Evolutionary conservation across 2,797 vertebrate genomes (phyloP).

Genomic region (Neosilurus hyrtlii): DNA sequence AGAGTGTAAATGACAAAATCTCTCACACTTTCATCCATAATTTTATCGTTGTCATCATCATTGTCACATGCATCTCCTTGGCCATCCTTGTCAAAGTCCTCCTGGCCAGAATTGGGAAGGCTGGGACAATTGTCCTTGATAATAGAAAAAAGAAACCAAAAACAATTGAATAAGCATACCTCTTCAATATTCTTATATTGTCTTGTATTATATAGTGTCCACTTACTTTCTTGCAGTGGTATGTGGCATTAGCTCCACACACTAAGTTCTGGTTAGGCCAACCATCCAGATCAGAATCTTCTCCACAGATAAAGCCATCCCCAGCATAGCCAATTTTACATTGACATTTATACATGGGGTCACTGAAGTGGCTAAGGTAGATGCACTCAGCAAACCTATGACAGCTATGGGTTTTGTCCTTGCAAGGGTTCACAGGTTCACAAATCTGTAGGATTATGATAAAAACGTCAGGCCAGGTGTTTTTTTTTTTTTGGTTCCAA

Average conservation of each 20-base stretch:
- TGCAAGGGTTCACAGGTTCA: constrained; percentile 94
- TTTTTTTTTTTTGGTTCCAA: neutral
- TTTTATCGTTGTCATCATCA: constrained; percentile 94
- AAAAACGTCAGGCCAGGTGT: constrained; percentile 5
- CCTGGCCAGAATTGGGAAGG: constrained; percentile 96
- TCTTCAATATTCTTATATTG: neutral
- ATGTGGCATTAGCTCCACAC: constrained; percentile 88
- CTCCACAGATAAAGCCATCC: constrained; percentile 91
- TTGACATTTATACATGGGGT: constrained; percentile 97
- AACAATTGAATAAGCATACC: neutral
- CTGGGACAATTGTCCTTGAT: constrained; percentile 92
- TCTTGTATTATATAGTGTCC: neutral
- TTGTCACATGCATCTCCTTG: constrained; percentile 96
- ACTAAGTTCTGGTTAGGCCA: constrained; percentile 96
- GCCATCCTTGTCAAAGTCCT: constrained; percentile 96
- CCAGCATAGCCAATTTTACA: constrained; percentile 94
- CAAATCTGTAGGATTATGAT: constrained; percentile 76
- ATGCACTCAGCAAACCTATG: constrained; percentile 90
- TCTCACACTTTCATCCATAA: constrained; percentile 88
- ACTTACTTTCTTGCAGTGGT: constrained; percentile 90
- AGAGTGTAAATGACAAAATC: neutral
- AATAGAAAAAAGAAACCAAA: neutral
- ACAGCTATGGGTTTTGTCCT: constrained; percentile 90
- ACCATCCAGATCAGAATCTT: constrained; percentile 97
- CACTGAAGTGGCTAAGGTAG: constrained; percentile 93